Evolutionary conservation across 2,797 vertebrate species (phyloP).

Genomic region (Philypnodon macrostomus): DNA sequence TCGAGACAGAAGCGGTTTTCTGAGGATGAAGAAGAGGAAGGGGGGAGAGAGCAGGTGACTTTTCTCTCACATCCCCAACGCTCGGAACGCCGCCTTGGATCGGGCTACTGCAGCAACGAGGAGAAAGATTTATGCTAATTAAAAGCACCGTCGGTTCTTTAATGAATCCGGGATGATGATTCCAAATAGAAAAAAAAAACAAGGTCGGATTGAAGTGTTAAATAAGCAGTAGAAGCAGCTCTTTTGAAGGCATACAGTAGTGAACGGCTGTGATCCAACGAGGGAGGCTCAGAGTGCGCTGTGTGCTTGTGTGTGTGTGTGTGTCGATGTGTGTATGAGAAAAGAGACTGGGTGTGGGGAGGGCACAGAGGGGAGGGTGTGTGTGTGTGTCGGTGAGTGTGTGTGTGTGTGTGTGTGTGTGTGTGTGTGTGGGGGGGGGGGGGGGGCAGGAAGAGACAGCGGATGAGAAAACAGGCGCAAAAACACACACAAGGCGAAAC

Average conservation of each 20-base stretch:
- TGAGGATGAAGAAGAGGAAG: slow-evolving; percentile 21
- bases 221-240: slow-evolving; percentile 55
- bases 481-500: slow-evolving; percentile 63
- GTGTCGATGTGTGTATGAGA: slow-evolving; percentile 32
- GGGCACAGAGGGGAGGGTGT: slow-evolving; percentile 33
- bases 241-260: slow-evolving; percentile 69
- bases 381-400: slow-evolving; percentile 34
- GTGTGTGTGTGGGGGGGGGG: slow-evolving; percentile 57
- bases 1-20: not conserved
- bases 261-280: slow-evolving; percentile 70
- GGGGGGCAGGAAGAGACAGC: slow-evolving; percentile 55
- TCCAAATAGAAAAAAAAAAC: slow-evolving; percentile 42
- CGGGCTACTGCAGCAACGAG: slow-evolving; percentile 55
- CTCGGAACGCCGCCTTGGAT: slow-evolving; percentile 47
- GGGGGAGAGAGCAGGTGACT: slow-evolving; percentile 50
- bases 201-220: slow-evolving; percentile 48
- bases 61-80: slow-evolving; percentile 44
- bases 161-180: slow-evolving; percentile 54
- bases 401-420: slow-evolving; percentile 55
- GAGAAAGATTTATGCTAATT: slow-evolving; percentile 72
- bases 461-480: slow-evolving; percentile 56
- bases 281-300: slow-evolving; percentile 67
- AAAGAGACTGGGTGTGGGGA: slow-evolving; percentile 25
- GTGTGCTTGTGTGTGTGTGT: no score
- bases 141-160: slow-evolving; percentile 37